Conservation (phyloP, 2,797 vertebrate species). For the Lutjanus campechanus region DNA sequence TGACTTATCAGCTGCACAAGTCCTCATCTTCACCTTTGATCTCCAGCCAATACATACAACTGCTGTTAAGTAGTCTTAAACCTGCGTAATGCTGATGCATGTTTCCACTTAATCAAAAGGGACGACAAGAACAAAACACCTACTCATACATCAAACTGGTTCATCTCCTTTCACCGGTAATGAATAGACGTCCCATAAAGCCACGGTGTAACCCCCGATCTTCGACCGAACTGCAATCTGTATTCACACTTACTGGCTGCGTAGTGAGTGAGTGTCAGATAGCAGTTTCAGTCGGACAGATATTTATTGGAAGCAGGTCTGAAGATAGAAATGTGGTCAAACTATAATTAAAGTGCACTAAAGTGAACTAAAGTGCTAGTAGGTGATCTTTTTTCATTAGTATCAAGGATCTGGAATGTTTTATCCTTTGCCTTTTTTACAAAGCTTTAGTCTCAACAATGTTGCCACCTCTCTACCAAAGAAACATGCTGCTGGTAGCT, state of each 20-base stretch:
- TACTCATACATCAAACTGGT: constrained; percentile 55
- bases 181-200: constrained; percentile 31
- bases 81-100: constrained; percentile 56
- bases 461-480: no score
- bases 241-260: constrained; percentile 22
- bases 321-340: background rate
- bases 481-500: no score
- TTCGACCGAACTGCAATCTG: constrained; percentile 40
- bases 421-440: no score
- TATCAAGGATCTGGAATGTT: background rate
- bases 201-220: constrained; percentile 38
- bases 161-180: constrained; percentile 40
- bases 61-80: constrained; percentile 47
- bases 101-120: constrained; percentile 55
- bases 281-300: background rate
- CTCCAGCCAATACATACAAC: constrained; percentile 45
- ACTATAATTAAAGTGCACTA: background rate
- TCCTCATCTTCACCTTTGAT: constrained; percentile 56
- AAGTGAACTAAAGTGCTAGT: no score
- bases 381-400: background rate
- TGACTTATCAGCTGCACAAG: constrained; percentile 28
- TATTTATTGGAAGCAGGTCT: background rate
- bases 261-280: background rate
- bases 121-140: constrained; percentile 55
- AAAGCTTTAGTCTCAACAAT: no score